Evolutionary conservation across 2,113 vertebrate genomes (phyloP), one percentile per base, ranked within the genome.

Genomic region (Caranx melampygus): DNA sequence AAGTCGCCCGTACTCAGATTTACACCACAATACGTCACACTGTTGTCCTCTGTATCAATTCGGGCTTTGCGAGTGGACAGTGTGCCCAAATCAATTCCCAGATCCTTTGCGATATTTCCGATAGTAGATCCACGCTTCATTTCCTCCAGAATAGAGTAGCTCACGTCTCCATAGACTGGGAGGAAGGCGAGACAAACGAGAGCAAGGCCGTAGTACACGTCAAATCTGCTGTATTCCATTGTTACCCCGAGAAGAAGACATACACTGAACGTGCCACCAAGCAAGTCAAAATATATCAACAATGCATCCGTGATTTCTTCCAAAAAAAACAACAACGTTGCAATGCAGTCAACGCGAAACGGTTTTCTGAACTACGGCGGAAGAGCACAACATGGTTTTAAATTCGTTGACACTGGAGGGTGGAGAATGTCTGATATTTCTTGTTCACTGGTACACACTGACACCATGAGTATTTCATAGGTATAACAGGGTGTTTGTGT

Each of bases 101-200:
- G 61, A 79, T 95, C 95, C 75, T 95, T 95, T 1, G 92, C 93
- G n/a, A 96, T 91, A 69, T 95, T 96, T 49, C 93, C 93, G 47
- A 95, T 94, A 6, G 94, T 88, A 4, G 92, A 95, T 58, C 92
- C 94, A 52, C 87, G 93, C 86, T 92, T 95, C 92, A 81, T 94
- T 49, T 96, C 95, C 75, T 96, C 95, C 0, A 66, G 72, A 1
- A 90, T 6, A 16, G 90, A 90, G 45, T 95, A 96, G 78, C 76
- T 92, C 33, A 94, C 75, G 65, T 93, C 94, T 59, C 84, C 90
- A 63, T 65, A 0, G 6, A 86, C 90, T 10, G 20, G 10, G 20
- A 20, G 37, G 40, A 85, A 16, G 11, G 54, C 9, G 12, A 87
- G 37, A 35, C 75, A 74, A 60, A 87, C 21, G 26, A 86, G 72